Evolutionary conservation across 2,797 vertebrate genomes (phyloP).

Genomic region (Mergus octosetaceus): DNA sequence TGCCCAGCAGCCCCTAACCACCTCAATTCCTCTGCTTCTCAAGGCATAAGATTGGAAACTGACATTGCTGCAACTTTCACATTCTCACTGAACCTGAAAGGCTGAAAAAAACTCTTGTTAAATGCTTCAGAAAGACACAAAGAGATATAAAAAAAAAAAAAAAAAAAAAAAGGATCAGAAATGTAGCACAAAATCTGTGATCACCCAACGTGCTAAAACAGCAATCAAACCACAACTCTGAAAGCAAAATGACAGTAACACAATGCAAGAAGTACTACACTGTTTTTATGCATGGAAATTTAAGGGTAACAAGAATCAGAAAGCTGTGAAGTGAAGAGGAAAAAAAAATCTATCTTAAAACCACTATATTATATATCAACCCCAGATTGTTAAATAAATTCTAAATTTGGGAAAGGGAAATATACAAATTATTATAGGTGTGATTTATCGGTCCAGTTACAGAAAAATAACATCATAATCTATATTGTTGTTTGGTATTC

Average conservation of each 20-base stretch:
- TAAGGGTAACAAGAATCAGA: background rate
- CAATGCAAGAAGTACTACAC: background rate
- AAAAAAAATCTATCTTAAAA: background rate
- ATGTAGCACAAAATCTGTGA: constrained; percentile 15
- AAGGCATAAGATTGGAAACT: constrained; percentile 64
- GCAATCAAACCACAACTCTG: background rate
- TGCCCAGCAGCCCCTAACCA: constrained; percentile 58
- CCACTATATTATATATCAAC: background rate
- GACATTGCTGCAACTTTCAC: constrained; percentile 59
- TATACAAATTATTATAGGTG: background rate
- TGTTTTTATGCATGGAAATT: background rate
- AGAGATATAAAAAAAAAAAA: background rate
- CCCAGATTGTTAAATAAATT: background rate
- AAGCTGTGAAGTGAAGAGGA: background rate
- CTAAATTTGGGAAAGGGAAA: background rate
- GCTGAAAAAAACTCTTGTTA: constrained; percentile 44
- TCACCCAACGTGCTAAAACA: background rate
- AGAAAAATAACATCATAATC: background rate
- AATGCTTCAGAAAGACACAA: constrained; percentile 6
- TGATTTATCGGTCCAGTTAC: background rate
- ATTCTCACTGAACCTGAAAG: constrained; percentile 68
- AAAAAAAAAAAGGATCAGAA: background rate
- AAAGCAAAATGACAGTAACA: background rate
- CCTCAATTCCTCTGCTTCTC: constrained; percentile 56
- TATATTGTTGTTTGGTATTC: background rate